Conservation (phyloP, 2,888 invertebrate genomes). For the Phyto melanocephala region DNA sequence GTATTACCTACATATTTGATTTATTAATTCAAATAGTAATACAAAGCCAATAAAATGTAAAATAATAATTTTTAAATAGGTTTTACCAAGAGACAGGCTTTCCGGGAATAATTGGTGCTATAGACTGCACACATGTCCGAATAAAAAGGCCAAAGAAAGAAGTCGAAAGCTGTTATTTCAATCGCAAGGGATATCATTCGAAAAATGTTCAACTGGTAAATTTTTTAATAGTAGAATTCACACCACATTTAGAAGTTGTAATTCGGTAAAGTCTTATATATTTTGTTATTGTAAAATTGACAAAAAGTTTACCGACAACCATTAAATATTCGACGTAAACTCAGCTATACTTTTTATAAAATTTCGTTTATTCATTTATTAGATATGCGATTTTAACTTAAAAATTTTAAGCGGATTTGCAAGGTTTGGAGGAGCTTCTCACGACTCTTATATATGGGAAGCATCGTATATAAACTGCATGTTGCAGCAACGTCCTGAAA, state of each 20-base stretch:
- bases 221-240: neutral
- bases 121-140: constrained; percentile 1
- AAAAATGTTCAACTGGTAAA: constrained; percentile 14
- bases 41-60: too few species aligned
- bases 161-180: constrained; percentile 14
- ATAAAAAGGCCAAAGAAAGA: neutral
- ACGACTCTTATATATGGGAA: constrained; percentile 11
- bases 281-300: too few species aligned
- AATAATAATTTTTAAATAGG: neutral
- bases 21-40: too few species aligned
- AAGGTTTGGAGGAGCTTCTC: constrained; percentile 16
- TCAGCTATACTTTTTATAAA: too few species aligned
- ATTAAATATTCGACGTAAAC: too few species aligned
- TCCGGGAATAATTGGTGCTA: neutral
- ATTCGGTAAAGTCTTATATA: too few species aligned
- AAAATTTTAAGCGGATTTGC: constrained; percentile 11
- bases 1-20: neutral
- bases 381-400: constrained; percentile 13
- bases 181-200: neutral
- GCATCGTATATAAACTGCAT: neutral
- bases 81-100: constrained; percentile 5
- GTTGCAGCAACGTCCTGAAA: neutral
- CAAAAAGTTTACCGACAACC: too few species aligned
- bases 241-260: too few species aligned
- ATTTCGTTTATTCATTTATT: neutral